phyloP scores from a whole-genome alignment of 2,888 invertebrate species.

The Taphrorychus bicolor region DNA sequence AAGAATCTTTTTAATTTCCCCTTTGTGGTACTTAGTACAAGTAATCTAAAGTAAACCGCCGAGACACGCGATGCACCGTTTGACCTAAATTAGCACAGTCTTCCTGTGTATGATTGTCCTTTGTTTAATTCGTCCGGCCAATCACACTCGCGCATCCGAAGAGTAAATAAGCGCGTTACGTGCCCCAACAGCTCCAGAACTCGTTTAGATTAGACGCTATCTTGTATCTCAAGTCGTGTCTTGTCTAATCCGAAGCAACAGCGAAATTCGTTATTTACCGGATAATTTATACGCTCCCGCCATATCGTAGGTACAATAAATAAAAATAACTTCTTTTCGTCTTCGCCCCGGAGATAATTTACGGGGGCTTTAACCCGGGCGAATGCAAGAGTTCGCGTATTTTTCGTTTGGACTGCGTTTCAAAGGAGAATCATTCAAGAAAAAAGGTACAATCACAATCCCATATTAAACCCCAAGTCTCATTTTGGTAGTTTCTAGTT shows the following conservation, averaged over 20 bases:
- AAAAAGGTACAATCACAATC: too few species aligned
- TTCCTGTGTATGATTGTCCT: not conserved
- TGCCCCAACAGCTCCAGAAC: conserved; percentile 28
- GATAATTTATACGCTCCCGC: conserved; percentile 20
- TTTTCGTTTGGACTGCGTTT: not conserved
- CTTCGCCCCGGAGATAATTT: conserved; percentile 17
- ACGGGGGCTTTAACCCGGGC: conserved; percentile 14
- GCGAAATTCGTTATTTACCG: conserved; percentile 16
- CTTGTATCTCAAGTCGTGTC: conserved; percentile 27
- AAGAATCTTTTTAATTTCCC: not conserved
- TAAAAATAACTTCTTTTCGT: conserved; percentile 14
- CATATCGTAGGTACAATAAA: conserved; percentile 12
- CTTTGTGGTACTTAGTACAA: not conserved
- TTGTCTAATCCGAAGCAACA: conserved; percentile 6
- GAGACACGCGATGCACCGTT: conserved; percentile 1
- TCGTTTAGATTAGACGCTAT: conserved; percentile 28
- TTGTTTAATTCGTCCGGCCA: not conserved
- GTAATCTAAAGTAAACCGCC: not conserved
- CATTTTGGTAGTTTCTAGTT: too few species aligned
- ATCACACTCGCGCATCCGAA: not conserved
- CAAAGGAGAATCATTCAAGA: too few species aligned
- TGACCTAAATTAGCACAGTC: not conserved
- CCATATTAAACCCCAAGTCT: too few species aligned
- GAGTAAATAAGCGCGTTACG: conserved; percentile 23
- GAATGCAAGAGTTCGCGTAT: conserved; percentile 27